Evolutionary conservation across 1,140 invertebrate genomes (phyloP), one percentile per base, ranked within the genome.

Genomic region (Drosophila arizonae): DNA sequence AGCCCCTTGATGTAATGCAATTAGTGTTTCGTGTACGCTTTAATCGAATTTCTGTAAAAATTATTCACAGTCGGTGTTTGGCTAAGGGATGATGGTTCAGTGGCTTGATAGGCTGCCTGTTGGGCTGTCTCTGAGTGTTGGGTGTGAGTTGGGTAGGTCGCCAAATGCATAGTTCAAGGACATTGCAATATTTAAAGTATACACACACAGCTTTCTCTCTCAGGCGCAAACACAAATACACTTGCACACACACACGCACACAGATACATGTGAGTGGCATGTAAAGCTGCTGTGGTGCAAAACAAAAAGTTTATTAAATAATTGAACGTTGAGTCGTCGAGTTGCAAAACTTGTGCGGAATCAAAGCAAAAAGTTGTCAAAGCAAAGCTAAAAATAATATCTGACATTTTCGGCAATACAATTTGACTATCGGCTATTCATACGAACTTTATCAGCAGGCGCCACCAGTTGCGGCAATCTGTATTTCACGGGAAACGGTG

Each of bases 141-240:
- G 62, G 52, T 28, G 66, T 17, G 45, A 21, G 60, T 43, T 52
- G 13, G 79, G 56, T 51, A 54, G 75, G 69, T 67, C 68, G 76
- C 72, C 77, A 79, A 87, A 82, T 88, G 84, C 77, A 88, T 88
- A 88, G 84, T 88, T 88, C 84, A 88, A 88, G 84, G 84, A 84
- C 84, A 88, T 62, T 88, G 84, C 74, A 84, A 80, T 88, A 88
- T 70, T 89, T 80, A 30, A 72, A 71, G 84, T 78, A 88, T 88
- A 88, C 84, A 88, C 57, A 88, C 84, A 80, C 73, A 72, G 51
- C 57, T 24, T 33, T 52, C 24, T 36, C 58, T 50, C 45, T 13
- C 28, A 33, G n/a, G 1, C 58, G n/a, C 46, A 70, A 0, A 63
- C 24, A 63, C 9, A 46, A 3, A 39, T 11, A 39, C 36, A 39